Conservation (phyloP, 2,888 invertebrate genomes). For the Ferrisia virgata region DNA sequence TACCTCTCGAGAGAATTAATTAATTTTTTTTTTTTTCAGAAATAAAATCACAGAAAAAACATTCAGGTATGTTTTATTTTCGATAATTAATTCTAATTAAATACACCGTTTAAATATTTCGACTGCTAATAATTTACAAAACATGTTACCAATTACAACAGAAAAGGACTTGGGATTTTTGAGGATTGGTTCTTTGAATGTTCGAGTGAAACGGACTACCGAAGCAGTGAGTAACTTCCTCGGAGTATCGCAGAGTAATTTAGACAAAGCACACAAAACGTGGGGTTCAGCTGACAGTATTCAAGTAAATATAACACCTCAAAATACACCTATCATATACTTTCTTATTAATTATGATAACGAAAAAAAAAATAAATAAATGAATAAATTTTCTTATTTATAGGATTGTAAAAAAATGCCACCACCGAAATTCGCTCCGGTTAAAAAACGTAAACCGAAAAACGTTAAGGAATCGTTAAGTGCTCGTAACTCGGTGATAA, state of each 20-base stretch:
- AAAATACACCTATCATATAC: not conserved
- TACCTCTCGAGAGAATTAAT: not conserved
- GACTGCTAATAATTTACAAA: not conserved
- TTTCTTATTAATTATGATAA: constrained; percentile 10
- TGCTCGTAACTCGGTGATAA: constrained; percentile 46
- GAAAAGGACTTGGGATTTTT: constrained; percentile 88
- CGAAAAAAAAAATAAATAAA: not conserved
- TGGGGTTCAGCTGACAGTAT: constrained; percentile 91
- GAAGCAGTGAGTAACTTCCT: constrained; percentile 88
- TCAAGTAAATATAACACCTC: constrained; percentile 56
- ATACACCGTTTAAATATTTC: too few relatives aligned
- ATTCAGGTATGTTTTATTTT: constrained; percentile 56
- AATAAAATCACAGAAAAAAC: constrained; percentile 71
- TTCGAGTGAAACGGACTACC: constrained; percentile 86
- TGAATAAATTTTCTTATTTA: constrained; percentile 53
- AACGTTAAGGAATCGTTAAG: constrained; percentile 56
- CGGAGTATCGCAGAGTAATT: constrained; percentile 65
- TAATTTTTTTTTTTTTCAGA: constrained; percentile 57
- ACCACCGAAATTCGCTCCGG: constrained; percentile 67
- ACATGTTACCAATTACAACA: constrained; percentile 54
- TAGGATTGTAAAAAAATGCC: constrained; percentile 67
- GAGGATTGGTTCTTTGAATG: constrained; percentile 87
- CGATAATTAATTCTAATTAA: not conserved
- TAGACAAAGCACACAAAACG: constrained; percentile 74
- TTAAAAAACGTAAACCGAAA: constrained; percentile 67